Percentiles rank a stretch among this genome's conserved stretches.
These are phyloP conservation scores for Paramisgurnus dabryanus DNA, from an alignment of 2,113 vertebrate genomes.

Conservation along the genomic window DNA sequence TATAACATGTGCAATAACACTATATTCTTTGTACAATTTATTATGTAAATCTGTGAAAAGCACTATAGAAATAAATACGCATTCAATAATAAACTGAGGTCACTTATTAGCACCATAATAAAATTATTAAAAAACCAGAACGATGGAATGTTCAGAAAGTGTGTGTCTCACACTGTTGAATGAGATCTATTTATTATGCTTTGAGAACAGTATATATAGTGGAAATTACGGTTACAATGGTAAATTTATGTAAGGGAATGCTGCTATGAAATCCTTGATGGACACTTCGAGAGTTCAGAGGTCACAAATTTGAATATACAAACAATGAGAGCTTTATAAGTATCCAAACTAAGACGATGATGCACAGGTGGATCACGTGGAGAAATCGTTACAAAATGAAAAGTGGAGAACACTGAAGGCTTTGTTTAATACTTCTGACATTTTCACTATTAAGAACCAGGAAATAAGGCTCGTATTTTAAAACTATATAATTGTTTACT, in stretches of 20 bases:
- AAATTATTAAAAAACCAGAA: no score
- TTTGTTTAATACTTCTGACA: background rate
- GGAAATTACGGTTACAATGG: no score
- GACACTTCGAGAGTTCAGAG: background rate
- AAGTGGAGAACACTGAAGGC: background rate
- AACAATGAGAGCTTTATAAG: background rate
- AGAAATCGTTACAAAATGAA: background rate
- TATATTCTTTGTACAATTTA: no score
- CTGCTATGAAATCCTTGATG: background rate
- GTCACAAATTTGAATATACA: background rate
- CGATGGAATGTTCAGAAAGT: no score
- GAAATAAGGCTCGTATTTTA: background rate
- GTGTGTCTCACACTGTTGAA: no score
- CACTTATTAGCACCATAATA: no score
- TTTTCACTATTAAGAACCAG: background rate
- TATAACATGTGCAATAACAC: no score
- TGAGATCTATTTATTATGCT: no score
- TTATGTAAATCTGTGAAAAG: no score
- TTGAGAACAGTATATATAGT: no score
- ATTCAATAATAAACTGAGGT: no score
- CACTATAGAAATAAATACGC: no score
- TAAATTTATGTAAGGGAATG: background rate
- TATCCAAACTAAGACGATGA: background rate
- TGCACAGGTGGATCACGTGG: background rate
- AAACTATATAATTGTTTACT: background rate